These are phyloP conservation scores for Arremon brunneinucha DNA, from an alignment of 2,797 vertebrate genomes.

Conservation along the genomic window DNA sequence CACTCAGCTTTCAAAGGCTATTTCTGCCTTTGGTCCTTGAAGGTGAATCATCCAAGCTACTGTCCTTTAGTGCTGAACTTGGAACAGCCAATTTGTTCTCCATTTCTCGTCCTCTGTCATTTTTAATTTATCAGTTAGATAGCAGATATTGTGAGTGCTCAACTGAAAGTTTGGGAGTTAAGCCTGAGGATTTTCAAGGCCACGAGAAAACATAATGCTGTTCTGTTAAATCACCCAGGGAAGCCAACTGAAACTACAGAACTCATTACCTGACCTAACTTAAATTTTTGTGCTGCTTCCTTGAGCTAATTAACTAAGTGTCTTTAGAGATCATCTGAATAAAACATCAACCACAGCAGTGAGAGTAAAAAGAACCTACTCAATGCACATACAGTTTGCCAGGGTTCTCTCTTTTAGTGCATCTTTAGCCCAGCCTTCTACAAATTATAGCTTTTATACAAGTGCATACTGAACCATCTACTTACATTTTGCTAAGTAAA, in stretches of 20 bases:
- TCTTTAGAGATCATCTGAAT: not conserved
- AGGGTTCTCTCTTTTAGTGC: not conserved
- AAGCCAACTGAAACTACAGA: not conserved
- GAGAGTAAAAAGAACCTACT: not conserved
- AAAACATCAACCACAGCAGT: not conserved
- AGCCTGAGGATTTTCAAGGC: not conserved
- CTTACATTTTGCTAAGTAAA: not conserved
- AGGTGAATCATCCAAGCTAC: not conserved
- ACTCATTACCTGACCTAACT: not conserved
- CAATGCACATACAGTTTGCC: not conserved
- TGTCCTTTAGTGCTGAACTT: not conserved
- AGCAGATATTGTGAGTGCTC: not conserved
- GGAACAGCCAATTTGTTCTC: not conserved
- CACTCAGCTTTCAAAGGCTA: not conserved
- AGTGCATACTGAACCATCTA: not conserved
- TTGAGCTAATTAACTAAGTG: not conserved
- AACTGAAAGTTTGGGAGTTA: not conserved
- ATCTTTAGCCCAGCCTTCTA: not conserved
- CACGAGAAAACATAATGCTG: not conserved
- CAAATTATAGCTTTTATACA: not conserved
- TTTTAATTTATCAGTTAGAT: constrained; percentile 28
- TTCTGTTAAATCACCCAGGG: not conserved
- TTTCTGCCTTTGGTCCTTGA: constrained; percentile 2
- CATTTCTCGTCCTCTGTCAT: constrained; percentile 1
- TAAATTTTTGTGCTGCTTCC: not conserved